These are phyloP conservation scores for Sinocyclocheilus maitianheensis DNA, from an alignment of 2,113 vertebrate species.

Conservation along the genomic window DNA sequence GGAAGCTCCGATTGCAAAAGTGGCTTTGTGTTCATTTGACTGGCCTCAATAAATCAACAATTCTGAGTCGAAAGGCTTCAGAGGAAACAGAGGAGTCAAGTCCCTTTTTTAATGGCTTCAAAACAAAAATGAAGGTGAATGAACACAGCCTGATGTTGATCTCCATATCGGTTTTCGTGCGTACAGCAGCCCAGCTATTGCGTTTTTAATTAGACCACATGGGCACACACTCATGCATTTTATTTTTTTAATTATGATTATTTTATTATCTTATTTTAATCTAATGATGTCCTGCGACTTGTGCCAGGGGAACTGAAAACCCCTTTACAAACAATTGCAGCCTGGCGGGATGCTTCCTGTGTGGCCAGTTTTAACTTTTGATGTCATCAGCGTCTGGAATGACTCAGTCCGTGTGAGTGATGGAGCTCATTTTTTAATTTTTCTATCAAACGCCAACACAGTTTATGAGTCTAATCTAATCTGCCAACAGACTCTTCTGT, in stretches of 20 bases:
- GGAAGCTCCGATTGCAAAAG: neutral
- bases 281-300: constrained; percentile 11
- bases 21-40: constrained; percentile 16
- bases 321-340: constrained; percentile 8
- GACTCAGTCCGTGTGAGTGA: neutral
- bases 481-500: constrained; percentile 14
- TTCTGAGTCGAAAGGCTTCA: neutral
- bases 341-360: neutral
- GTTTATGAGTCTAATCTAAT: constrained; percentile 26
- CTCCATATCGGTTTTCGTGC: constrained; percentile 21
- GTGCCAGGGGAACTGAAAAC: neutral
- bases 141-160: constrained; percentile 8
- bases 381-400: constrained; percentile 27
- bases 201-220: constrained; percentile 48
- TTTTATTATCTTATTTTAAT: constrained; percentile 1
- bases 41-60: constrained; percentile 19
- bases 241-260: constrained; percentile 3
- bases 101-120: neutral
- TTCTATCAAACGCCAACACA: constrained; percentile 26
- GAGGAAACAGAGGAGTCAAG: neutral
- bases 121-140: neutral
- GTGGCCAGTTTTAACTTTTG: constrained; percentile 28
- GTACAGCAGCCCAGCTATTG: neutral
- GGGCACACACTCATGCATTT: constrained; percentile 13
- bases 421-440: constrained; percentile 25